Conservation (phyloP, 2,888 invertebrate species). For the Monopis laevigella region DNA sequence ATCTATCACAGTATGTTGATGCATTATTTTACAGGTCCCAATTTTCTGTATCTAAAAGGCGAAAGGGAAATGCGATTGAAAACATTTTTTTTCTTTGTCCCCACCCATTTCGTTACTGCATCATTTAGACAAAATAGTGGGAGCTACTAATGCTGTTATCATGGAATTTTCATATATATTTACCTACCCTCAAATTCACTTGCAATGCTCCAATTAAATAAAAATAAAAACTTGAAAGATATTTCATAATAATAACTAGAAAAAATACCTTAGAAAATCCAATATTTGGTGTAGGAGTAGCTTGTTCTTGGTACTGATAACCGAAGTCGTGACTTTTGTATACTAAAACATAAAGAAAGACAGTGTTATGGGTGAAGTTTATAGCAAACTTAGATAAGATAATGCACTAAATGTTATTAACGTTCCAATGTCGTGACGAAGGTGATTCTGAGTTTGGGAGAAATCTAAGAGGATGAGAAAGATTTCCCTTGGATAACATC, state of each 20-base stretch:
- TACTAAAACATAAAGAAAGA: constrained; percentile 79
- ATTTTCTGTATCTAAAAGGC: no score
- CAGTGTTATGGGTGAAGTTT: constrained; percentile 58
- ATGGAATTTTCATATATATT: no score
- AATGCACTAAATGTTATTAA: constrained; percentile 61
- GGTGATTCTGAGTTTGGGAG: constrained; percentile 56
- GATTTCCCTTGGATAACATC: constrained; percentile 26
- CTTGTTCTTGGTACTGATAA: constrained; percentile 73
- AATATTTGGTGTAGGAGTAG: constrained; percentile 82
- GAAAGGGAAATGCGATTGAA: no score
- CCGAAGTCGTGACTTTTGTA: constrained; percentile 82
- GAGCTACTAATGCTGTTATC: no score
- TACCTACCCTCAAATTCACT: no score
- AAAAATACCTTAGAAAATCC: constrained; percentile 88
- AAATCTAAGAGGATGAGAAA: constrained; percentile 38
- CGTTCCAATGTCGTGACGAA: constrained; percentile 67
- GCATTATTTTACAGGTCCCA: no score
- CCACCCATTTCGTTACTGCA: no score
- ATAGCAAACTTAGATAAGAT: constrained; percentile 60
- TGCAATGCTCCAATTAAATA: no score
- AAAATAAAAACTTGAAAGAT: background rate
- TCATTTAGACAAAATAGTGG: no score
- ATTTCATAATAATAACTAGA: constrained; percentile 2
- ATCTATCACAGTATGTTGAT: no score
- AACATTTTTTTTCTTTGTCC: no score